Conservation (phyloP, 2,113 vertebrate species). For the Nicator chloris region DNA sequence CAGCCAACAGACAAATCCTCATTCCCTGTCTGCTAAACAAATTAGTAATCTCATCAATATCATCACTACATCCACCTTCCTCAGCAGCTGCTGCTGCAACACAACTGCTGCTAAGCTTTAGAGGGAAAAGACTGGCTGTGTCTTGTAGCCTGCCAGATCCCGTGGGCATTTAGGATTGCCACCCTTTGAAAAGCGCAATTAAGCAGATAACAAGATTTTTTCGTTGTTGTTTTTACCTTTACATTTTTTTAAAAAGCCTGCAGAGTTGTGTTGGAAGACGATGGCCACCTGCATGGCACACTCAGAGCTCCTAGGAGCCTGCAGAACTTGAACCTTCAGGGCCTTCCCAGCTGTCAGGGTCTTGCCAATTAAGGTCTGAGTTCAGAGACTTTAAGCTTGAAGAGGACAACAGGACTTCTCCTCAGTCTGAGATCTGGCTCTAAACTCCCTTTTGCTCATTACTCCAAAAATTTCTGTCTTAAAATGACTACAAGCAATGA, state of each 20-base stretch:
- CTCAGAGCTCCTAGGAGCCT: background rate
- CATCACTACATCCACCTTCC: conserved; percentile 62
- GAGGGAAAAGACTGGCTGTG: conserved; percentile 26
- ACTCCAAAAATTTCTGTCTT: background rate
- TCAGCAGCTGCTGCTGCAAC: conserved; percentile 68
- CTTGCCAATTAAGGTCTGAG: background rate
- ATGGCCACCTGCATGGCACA: background rate
- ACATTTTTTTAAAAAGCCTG: background rate
- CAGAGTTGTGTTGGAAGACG: background rate
- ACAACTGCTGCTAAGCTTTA: conserved; percentile 29
- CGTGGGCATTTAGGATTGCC: background rate
- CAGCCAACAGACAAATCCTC: conserved; percentile 72
- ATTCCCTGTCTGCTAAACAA: conserved; percentile 71
- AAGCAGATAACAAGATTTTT: background rate
- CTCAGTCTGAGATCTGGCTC: background rate
- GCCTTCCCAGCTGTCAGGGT: background rate
- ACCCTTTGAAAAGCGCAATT: background rate
- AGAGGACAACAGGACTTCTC: background rate
- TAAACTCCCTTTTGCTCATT: background rate
- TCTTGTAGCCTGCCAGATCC: background rate
- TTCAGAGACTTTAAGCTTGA: background rate
- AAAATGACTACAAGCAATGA: background rate
- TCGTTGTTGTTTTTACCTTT: background rate
- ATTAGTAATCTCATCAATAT: conserved; percentile 75
- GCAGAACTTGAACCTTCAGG: background rate